Evolutionary conservation across 2,797 vertebrate species (phyloP).

Genomic region (Synaphobranchus kaupii): DNA sequence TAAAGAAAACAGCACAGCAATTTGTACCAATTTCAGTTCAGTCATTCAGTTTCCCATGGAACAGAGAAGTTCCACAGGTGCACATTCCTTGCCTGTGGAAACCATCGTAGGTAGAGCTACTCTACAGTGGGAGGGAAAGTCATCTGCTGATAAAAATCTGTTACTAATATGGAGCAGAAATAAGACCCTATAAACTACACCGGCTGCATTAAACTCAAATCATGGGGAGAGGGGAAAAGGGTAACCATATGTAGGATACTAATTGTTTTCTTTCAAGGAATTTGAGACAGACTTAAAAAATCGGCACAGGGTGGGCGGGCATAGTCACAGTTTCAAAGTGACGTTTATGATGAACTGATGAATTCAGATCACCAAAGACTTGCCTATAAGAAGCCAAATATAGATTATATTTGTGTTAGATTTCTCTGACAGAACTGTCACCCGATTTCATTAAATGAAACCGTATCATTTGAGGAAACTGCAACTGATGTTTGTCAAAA

Average conservation of each 20-base stretch:
- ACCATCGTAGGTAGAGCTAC: not conserved
- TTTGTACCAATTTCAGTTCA: constrained; percentile 12
- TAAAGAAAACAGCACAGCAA: constrained; percentile 49
- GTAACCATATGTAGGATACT: not conserved
- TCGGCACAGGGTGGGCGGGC: not conserved
- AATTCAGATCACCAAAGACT: not conserved
- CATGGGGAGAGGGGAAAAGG: not conserved
- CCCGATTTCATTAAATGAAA: too few relatives aligned
- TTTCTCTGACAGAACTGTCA: not conserved
- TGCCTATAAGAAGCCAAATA: not conserved
- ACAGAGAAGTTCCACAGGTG: not conserved
- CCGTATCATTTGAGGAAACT: too few relatives aligned
- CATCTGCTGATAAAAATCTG: not conserved
- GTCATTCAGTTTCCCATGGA: not conserved
- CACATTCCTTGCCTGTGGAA: not conserved
- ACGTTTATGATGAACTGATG: not conserved
- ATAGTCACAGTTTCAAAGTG: not conserved
- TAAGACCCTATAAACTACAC: not conserved
- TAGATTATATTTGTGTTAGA: not conserved
- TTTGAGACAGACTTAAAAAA: not conserved
- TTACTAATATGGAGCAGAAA: constrained; percentile 20
- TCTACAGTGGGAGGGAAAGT: not conserved
- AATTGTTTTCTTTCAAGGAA: not conserved
- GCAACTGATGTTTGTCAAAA: too few relatives aligned
- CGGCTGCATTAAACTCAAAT: not conserved